phyloP scores from a whole-genome alignment of 2,888 invertebrate species.

The Drosophila eohydei region DNA sequence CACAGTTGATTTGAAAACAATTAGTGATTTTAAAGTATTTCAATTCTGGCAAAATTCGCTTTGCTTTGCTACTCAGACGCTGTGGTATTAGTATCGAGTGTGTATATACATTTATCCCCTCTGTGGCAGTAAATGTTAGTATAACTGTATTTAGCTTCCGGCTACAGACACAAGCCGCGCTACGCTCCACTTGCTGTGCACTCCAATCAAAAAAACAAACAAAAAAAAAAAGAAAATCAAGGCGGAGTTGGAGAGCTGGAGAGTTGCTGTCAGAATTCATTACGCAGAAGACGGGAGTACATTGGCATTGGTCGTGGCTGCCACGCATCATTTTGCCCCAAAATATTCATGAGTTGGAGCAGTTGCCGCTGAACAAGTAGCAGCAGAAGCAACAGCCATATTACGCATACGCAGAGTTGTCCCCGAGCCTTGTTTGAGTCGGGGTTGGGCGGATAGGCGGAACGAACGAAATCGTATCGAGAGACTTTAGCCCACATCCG shows the following conservation, averaged over 20 bases:
- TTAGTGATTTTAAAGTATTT: constrained; percentile 5
- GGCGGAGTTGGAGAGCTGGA: constrained; percentile 8
- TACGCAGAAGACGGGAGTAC: constrained; percentile 32
- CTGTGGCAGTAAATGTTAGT: constrained; percentile 30
- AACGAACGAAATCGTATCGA: constrained; percentile 20
- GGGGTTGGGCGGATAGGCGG: not conserved
- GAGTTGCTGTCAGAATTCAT: constrained; percentile 54
- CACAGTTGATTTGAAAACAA: not conserved
- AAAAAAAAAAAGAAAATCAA: constrained; percentile 60
- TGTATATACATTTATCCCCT: constrained; percentile 15
- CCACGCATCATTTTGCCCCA: constrained; percentile 45
- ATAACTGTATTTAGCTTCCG: constrained; percentile 52
- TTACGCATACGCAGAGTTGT: constrained; percentile 63
- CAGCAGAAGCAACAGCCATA: constrained; percentile 49
- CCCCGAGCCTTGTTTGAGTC: constrained; percentile 31
- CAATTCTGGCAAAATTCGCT: not conserved
- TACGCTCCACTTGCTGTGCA: constrained; percentile 26
- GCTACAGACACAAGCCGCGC: constrained; percentile 41
- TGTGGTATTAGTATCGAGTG: constrained; percentile 21
- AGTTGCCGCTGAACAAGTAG: constrained; percentile 10
- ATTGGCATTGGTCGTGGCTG: constrained; percentile 18
- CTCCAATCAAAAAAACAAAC: constrained; percentile 67
- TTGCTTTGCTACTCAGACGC: constrained; percentile 1
- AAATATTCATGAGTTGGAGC: constrained; percentile 59
- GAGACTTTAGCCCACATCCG: constrained; percentile 19